Conservation (phyloP, 2,113 vertebrate species). For the Tylochromis polylepis region DNA sequence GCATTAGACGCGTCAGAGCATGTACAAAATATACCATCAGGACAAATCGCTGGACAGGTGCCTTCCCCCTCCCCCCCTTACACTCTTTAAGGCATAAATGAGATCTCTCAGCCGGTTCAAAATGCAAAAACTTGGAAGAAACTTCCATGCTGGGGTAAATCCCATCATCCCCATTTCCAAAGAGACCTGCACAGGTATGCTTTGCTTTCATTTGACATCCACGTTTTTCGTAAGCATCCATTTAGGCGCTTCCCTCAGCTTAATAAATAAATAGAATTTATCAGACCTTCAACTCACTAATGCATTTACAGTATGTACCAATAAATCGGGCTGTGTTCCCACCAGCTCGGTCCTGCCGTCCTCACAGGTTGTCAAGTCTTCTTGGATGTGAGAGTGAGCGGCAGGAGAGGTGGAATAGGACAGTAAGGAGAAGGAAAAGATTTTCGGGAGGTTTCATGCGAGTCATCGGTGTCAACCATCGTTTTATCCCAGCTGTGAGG, state of each 20-base stretch:
- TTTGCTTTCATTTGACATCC: slow-evolving; percentile 16
- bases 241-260: not conserved
- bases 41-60: not conserved
- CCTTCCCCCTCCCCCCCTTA: fast-evolving
- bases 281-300: not conserved
- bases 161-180: not conserved
- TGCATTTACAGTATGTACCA: slow-evolving; percentile 14
- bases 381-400: not conserved
- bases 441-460: not conserved
- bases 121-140: not conserved
- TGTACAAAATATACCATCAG: slow-evolving; percentile 5
- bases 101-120: not conserved
- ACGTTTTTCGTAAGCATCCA: not conserved
- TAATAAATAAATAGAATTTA: slow-evolving; percentile 21
- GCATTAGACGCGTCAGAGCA: not conserved
- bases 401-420: not conserved
- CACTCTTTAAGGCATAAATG: slow-evolving; percentile 38
- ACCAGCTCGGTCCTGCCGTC: not conserved
- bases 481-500: not conserved
- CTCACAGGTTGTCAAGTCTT: not conserved
- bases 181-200: not conserved
- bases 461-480: not conserved
- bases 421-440: fast-evolving
- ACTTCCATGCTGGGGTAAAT: not conserved
- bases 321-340: not conserved